Base-by-base conservation (phyloP, 2,113 vertebrate species). In the Perca fluviatilis region DNA sequence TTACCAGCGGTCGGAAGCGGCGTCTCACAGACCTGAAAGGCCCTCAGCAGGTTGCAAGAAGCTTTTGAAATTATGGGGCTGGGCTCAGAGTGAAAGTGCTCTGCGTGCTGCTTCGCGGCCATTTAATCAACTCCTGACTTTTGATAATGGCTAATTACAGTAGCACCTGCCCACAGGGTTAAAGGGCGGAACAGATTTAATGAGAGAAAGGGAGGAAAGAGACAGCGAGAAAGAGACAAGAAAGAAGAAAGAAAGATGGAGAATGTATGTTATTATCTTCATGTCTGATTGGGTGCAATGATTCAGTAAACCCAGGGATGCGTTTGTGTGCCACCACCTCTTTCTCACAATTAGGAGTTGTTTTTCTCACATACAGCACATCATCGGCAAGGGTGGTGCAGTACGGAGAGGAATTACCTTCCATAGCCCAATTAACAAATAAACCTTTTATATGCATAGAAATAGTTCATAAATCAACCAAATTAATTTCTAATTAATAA, bases 81-180 rank as follows among this genome's bases (percentile, higher is more conserved):
- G 85, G 86, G 92, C 90, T 87, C 91, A 82, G 91, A 92, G 95
- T 96, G 97, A 97, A 97, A 97, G 97, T 95, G 97, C 97, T 96
- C 96, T 88, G 90, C 81, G 78, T 92, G 82, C 97, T 95, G 96
- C 96, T 97, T 97, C 96, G 96, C 94, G 95, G 96, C 89, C 97
- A 97, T 98, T 98, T 99, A 99, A 99, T 99, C 97, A 99, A 97
- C 96, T 97, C 92, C 97, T 97, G 97, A 98, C 97, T 98, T 99
- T 98, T 99, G 97, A 99, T 99, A 99, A 99, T 97, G 98, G 98
- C 97, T 99, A 99, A 99, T 99, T 99, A 99, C 97, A 97, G 97
- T 97, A 96, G 97, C 97, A 99, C 98, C 98, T 99, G 98, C 98
- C 97, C 96, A 95, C 96, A 92, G 94, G 97, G 96, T 96, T 96